phyloP scores from a whole-genome alignment of 2,888 invertebrate genomes.

The Drosophila monieri region DNA sequence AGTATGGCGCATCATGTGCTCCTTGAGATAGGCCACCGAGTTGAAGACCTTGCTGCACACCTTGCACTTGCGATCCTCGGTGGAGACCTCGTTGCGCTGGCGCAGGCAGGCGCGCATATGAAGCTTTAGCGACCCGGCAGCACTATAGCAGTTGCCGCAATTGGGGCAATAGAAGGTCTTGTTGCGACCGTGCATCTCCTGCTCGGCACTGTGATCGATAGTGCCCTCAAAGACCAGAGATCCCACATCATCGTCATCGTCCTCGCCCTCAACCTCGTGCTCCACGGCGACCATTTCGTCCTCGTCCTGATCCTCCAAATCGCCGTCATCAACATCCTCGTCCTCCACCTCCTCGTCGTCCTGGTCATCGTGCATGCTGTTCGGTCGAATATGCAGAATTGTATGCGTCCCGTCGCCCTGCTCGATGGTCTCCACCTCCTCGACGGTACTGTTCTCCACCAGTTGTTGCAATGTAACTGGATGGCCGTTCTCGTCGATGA shows the following conservation, averaged over 20 bases:
- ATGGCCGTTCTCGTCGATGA: slow-evolving; percentile 81
- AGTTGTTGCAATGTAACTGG: slow-evolving; percentile 77
- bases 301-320: slow-evolving; percentile 9
- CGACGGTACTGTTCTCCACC: slow-evolving; percentile 75
- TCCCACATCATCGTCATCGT: slow-evolving; percentile 58
- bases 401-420: slow-evolving; percentile 80
- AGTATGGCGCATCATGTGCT: slow-evolving; percentile 83
- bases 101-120: slow-evolving; percentile 83
- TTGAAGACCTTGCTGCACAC: slow-evolving; percentile 83
- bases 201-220: slow-evolving; percentile 57
- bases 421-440: slow-evolving; percentile 77
- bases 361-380: slow-evolving; percentile 19
- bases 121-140: slow-evolving; percentile 82
- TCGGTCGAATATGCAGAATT: slow-evolving; percentile 72
- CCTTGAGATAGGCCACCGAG: slow-evolving; percentile 83
- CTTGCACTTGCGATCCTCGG: slow-evolving; percentile 82
- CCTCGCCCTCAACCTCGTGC: slow-evolving; percentile 43
- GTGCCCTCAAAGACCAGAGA: slow-evolving; percentile 65
- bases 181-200: slow-evolving; percentile 53
- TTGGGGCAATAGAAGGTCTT: slow-evolving; percentile 83
- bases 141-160: slow-evolving; percentile 83
- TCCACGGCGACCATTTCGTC: slow-evolving; percentile 54
- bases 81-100: slow-evolving; percentile 79
- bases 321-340: slow-evolving; percentile 34
- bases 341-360: slow-evolving; percentile 31